These are phyloP conservation scores for Lophotis ruficrista DNA, from an alignment of 2,113 vertebrate genomes.

Conservation along the genomic window DNA sequence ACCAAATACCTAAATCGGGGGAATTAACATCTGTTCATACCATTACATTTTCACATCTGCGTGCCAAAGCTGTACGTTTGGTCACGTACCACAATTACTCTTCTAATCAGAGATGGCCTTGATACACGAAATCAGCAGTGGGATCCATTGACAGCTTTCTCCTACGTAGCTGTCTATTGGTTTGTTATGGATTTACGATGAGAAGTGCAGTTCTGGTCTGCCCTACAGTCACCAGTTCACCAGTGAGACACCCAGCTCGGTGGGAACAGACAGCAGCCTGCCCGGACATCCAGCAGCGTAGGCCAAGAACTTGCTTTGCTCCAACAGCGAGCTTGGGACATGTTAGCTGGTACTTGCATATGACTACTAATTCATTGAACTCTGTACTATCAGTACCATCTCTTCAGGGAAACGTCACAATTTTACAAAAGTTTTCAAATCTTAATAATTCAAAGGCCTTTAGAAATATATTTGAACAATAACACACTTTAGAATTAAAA, in stretches of 20 bases:
- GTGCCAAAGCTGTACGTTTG: neutral
- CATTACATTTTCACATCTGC: neutral
- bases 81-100: accelerated
- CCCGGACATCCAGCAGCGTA: neutral
- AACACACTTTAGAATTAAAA: neutral
- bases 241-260: accelerated
- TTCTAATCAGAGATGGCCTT: neutral
- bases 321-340: accelerated
- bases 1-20: neutral
- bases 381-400: neutral
- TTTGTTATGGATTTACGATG: neutral
- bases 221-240: accelerated
- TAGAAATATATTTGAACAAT: neutral
- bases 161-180: accelerated
- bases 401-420: neutral
- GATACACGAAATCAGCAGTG: accelerated
- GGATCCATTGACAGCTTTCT: neutral
- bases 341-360: neutral
- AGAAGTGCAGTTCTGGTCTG: neutral
- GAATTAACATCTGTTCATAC: neutral
- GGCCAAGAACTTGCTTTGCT: neutral
- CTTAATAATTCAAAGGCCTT: neutral
- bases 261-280: neutral
- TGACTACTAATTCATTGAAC: neutral
- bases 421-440: neutral